These are phyloP conservation scores for Archips xylosteana DNA, from an alignment of 2,888 invertebrate genomes.

Conservation along the genomic window DNA sequence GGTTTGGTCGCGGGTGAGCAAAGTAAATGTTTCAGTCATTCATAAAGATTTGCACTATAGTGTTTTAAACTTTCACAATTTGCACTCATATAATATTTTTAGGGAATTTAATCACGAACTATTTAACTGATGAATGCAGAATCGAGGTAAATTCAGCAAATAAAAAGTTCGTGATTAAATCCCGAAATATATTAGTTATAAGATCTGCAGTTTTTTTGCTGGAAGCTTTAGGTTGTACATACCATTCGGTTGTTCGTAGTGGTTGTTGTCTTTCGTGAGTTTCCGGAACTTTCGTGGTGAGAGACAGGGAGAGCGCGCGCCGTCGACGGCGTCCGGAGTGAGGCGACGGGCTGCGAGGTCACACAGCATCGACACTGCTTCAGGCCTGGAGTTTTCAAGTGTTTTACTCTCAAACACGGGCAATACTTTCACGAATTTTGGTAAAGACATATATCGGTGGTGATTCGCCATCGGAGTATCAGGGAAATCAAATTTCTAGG, in stretches of 20 bases:
- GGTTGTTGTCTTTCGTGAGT: conserved; percentile 84
- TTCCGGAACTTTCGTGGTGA: conserved; percentile 87
- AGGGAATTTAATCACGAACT: too few relatives aligned
- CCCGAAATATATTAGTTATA: too few relatives aligned
- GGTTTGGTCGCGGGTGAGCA: too few relatives aligned
- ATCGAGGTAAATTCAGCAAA: too few relatives aligned
- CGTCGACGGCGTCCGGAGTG: conserved; percentile 85
- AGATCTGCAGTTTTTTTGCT: background rate
- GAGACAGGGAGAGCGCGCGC: conserved; percentile 85
- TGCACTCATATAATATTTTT: too few relatives aligned
- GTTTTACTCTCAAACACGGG: background rate
- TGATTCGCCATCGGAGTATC: background rate
- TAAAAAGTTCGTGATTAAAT: too few relatives aligned
- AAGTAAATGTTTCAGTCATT: too few relatives aligned
- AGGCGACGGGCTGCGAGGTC: conserved; percentile 92
- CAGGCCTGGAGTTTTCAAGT: conserved; percentile 83
- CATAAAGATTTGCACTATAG: too few relatives aligned
- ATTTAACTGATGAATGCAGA: too few relatives aligned
- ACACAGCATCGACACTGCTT: conserved; percentile 94
- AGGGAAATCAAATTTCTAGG: background rate
- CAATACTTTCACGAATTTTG: background rate
- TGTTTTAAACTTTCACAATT: too few relatives aligned
- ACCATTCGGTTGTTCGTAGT: conserved; percentile 81
- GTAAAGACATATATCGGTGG: background rate
- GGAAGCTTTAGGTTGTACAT: conserved; percentile 48